These are phyloP conservation scores for Cataglyphis cursor DNA, from an alignment of 2,888 invertebrate species.

Conservation along the genomic window DNA sequence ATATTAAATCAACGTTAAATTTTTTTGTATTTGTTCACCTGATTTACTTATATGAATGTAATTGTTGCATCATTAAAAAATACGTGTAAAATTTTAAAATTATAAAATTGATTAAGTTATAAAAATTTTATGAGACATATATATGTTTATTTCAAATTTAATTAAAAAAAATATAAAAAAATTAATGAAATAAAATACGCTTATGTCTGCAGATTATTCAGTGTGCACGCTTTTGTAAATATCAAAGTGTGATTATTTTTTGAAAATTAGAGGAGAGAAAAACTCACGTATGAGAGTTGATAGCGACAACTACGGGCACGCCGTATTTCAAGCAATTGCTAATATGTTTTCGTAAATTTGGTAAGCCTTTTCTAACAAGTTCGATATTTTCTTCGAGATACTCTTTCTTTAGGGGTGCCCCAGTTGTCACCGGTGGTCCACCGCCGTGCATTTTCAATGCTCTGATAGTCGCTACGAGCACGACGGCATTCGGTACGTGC, in stretches of 20 bases:
- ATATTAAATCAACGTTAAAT: conserved; percentile 5
- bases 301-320: conserved; percentile 97
- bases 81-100: not conserved
- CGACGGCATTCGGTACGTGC: conserved; percentile 94
- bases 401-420: conserved; percentile 93
- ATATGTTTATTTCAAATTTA: not conserved
- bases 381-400: conserved; percentile 96
- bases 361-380: conserved; percentile 94
- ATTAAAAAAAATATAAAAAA: not conserved
- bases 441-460: conserved; percentile 99
- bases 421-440: conserved; percentile 95
- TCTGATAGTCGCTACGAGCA: conserved; percentile 96
- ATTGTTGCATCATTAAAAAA: not conserved
- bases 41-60: not conserved
- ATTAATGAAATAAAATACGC: not conserved
- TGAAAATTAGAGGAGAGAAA: not conserved
- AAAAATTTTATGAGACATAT: not conserved
- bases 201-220: not conserved
- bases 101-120: not conserved
- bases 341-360: conserved; percentile 97
- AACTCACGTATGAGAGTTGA: conserved; percentile 93
- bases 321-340: conserved; percentile 96
- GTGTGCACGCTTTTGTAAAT: not conserved
- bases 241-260: not conserved
- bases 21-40: not conserved